Conservation (phyloP, 2,888 invertebrate species). For the Pycnomerus fuliginosus region DNA sequence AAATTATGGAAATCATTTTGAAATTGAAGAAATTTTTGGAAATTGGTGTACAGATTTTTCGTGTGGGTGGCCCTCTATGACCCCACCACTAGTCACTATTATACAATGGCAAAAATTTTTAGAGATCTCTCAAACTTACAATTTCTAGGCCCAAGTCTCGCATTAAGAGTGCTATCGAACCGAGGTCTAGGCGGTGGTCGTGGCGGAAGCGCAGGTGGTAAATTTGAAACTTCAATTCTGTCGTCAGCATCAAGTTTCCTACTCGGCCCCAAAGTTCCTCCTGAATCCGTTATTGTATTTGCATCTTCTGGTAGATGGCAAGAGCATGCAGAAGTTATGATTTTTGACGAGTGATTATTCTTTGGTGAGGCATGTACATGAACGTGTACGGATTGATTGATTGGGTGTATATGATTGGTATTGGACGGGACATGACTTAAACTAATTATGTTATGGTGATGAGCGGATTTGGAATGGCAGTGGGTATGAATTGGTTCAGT, state of each 20-base stretch:
- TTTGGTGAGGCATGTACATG: slow-evolving; percentile 46
- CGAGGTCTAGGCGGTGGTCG: slow-evolving; percentile 53
- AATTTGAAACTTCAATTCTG: slow-evolving; percentile 51
- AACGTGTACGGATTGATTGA: slow-evolving; percentile 40
- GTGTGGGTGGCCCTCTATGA: too few species aligned
- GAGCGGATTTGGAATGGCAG: slow-evolving; percentile 26
- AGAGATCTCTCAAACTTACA: too few species aligned
- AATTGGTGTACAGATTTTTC: too few species aligned
- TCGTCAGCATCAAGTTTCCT: slow-evolving; percentile 50
- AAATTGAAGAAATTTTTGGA: too few species aligned
- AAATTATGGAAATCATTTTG: too few species aligned
- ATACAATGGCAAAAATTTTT: too few species aligned
- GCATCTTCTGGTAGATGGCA: slow-evolving; percentile 47
- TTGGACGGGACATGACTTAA: slow-evolving; percentile 35
- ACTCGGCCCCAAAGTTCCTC: slow-evolving; percentile 15
- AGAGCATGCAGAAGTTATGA: slow-evolving; percentile 39
- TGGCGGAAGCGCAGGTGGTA: slow-evolving; percentile 54
- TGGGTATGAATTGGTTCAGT: slow-evolving; percentile 23
- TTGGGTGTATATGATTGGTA: slow-evolving; percentile 40
- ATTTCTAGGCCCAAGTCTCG: slow-evolving; percentile 41
- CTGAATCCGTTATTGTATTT: slow-evolving; percentile 21
- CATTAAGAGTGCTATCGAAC: slow-evolving; percentile 45
- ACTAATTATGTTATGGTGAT: slow-evolving; percentile 31
- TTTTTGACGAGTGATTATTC: slow-evolving; percentile 36
- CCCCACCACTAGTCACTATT: too few species aligned